A percentile compares a stretch with the other conserved stretches of the same genome.
phyloP scores from a whole-genome alignment of 2,797 vertebrate genomes.

The Thripadectes ignobilis region DNA sequence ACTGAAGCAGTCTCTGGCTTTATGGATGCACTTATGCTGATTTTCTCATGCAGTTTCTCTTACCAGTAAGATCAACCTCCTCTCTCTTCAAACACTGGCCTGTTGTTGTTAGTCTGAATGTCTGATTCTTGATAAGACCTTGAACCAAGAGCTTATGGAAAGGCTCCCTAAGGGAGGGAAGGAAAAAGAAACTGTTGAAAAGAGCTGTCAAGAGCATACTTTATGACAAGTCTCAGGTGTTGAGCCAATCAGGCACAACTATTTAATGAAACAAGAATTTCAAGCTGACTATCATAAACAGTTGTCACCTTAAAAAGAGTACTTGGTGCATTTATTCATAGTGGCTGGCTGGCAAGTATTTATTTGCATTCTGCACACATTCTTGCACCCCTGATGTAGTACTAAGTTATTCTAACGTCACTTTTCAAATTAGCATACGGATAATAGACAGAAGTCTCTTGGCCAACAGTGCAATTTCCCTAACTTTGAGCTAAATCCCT shows the following conservation, averaged over 20 bases:
- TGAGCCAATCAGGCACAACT: background rate
- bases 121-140: constrained; percentile 95
- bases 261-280: constrained; percentile 19
- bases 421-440: constrained; percentile 4
- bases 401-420: background rate
- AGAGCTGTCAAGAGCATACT: background rate
- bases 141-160: constrained; percentile 95
- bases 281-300: background rate
- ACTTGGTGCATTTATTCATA: background rate
- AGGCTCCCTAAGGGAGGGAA: constrained; percentile 84
- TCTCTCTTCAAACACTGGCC: constrained; percentile 88
- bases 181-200: background rate
- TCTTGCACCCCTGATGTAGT: background rate
- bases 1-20: background rate
- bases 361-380: background rate
- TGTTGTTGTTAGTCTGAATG: constrained; percentile 82
- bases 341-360: background rate
- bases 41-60: background rate
- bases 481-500: background rate
- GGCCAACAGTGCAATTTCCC: background rate
- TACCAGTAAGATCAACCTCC: constrained; percentile 93
- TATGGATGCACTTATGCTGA: background rate
- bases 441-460: background rate
- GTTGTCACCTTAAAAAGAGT: background rate
- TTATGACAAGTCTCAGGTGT: background rate